These are phyloP conservation scores for Trachymyrmex cornetzi DNA, from an alignment of 1,140 invertebrate species.

Conservation along the genomic window DNA sequence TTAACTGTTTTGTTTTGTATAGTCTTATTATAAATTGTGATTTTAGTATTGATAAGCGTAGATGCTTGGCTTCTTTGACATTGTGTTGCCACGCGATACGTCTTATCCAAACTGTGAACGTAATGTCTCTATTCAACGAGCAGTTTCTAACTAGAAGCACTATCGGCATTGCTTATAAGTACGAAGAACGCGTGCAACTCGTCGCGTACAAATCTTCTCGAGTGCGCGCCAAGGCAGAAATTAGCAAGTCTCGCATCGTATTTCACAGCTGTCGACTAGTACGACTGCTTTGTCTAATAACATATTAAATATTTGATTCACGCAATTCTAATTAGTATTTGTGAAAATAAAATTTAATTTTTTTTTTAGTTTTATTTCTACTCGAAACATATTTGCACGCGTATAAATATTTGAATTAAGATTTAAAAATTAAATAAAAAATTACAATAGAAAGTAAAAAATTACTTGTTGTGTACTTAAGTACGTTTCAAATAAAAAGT, in stretches of 20 bases:
- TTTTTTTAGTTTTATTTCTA: neutral
- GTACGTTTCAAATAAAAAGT: neutral
- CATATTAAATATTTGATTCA: too few relatives aligned
- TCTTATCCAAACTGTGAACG: constrained; percentile 60
- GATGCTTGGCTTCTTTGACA: constrained; percentile 7
- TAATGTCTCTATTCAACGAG: constrained; percentile 64
- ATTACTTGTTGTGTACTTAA: neutral
- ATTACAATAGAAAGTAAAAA: neutral
- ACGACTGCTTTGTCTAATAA: too few relatives aligned
- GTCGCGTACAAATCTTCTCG: constrained; percentile 34
- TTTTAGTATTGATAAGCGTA: constrained; percentile 4
- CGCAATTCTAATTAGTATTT: too few relatives aligned
- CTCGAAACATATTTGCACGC: neutral
- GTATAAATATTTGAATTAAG: neutral
- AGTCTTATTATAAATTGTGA: neutral
- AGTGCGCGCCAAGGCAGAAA: neutral
- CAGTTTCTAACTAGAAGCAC: constrained; percentile 4
- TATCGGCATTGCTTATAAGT: constrained; percentile 19
- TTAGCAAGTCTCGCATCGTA: neutral
- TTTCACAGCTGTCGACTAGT: constrained; percentile 27
- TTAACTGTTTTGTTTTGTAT: constrained; percentile 1
- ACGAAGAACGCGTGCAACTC: constrained; percentile 43
- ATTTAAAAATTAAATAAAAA: constrained; percentile 2
- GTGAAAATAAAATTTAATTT: neutral
- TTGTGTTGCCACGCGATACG: constrained; percentile 2